A percentile compares a stretch with the other conserved stretches of the same genome.
Conservation (phyloP, 2,797 vertebrate species). For the Rhynchonycteris naso region DNA sequence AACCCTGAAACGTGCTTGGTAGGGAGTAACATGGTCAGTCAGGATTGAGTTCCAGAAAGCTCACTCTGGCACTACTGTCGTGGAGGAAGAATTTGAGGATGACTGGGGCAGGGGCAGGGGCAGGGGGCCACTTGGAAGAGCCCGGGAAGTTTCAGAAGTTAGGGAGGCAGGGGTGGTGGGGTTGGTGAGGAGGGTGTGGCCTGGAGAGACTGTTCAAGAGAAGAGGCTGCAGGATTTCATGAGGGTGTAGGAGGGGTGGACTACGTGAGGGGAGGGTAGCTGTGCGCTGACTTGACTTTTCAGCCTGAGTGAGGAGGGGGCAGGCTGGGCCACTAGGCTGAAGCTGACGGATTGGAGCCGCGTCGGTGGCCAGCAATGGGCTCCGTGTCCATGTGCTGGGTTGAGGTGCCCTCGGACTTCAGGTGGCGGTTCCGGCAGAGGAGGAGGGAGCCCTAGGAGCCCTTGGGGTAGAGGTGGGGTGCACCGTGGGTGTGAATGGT, state of each 20-base stretch:
- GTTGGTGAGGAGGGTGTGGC: not conserved
- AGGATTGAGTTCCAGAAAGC: not conserved
- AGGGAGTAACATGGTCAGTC: not conserved
- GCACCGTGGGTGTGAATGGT: too few relatives aligned
- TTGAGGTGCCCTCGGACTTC: not conserved
- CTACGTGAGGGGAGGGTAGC: not conserved
- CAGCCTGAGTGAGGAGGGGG: not conserved
- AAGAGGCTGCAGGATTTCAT: not conserved
- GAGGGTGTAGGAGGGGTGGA: too few relatives aligned
- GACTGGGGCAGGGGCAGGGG: too few relatives aligned
- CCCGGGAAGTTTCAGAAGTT: not conserved
- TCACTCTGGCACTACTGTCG: not conserved
- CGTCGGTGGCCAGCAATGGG: not conserved
- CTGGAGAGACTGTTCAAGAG: not conserved
- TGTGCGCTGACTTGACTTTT: not conserved
- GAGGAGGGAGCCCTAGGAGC: not conserved
- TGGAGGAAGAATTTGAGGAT: not conserved
- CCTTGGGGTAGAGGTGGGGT: not conserved
- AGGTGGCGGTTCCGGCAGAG: not conserved
- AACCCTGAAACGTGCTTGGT: not conserved
- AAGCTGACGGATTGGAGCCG: not conserved
- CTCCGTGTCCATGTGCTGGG: not conserved
- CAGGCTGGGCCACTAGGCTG: not conserved
- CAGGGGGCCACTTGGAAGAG: not conserved
- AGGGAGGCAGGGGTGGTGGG: not conserved